Evolutionary conservation across 37 sponge, comb jelly and placozoan genomes (phyloP), one percentile per base, ranked within the genome.

Genomic region (Aphrocallistes beatrix): DNA sequence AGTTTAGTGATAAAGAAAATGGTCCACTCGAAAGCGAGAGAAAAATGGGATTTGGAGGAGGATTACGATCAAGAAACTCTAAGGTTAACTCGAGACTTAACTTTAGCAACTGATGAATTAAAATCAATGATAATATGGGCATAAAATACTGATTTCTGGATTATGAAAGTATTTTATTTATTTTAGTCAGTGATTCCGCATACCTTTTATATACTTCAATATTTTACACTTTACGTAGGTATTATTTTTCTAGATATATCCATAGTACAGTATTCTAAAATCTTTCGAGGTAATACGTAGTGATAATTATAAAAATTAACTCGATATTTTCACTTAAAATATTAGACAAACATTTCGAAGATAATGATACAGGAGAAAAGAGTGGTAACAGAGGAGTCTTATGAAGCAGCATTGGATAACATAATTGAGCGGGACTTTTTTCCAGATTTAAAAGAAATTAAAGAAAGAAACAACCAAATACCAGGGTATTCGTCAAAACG

Each of bases 391-490:
- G 75, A 60, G n/a, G 75, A 60, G 34, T 25, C 6, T 3, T 60
- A 60, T 30, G 75, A 60, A 13, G 75, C 10, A 60, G 75, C 75
- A 19, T 30, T 60, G 75, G 75, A 60, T 30, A 3, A 8, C 10
- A 60, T 60, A 60, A 60, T 60, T 30, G 75, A 60, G 75, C 75
- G 75, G 3, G 75, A 60, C n/a, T 60, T 60, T 13, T 60, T 60
- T 13, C 75, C 75, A 60, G 75, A 60, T 60, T 60, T 60, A 30
- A 60, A 60, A 13, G 3, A 60, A 60, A 25, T 60, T 30, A 60
- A 60, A 13, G 75, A 60, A 25, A 30, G n/a, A 60, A 60, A 60
- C 75, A 60, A 30, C 10, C 21, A 3, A 19, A 6, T 60, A 25
- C 75, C 75, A 25, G 75, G n/a, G n/a, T 60, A 25, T 19, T 19